phyloP scores from a whole-genome alignment of 2,797 vertebrate genomes.

The Lates japonicus region DNA sequence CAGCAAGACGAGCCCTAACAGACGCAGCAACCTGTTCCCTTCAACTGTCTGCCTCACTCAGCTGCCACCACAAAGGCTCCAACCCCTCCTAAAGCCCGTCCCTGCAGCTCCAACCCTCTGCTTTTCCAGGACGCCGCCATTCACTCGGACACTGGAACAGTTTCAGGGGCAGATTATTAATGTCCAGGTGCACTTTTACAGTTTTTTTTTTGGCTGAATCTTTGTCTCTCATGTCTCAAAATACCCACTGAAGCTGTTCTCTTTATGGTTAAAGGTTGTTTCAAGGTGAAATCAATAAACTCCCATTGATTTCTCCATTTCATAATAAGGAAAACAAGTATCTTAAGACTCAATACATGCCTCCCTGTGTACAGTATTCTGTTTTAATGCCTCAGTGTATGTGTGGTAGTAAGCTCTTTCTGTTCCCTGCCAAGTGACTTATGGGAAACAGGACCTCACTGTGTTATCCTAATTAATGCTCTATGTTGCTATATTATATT shows the following conservation, averaged over 20 bases:
- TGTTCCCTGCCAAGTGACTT: slow-evolving; percentile 36
- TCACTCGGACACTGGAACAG: background rate
- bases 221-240: too few relatives aligned
- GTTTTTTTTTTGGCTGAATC: background rate
- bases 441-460: slow-evolving; percentile 46
- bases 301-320: background rate
- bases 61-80: slow-evolving; percentile 67
- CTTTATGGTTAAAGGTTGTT: background rate
- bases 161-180: slow-evolving; percentile 3
- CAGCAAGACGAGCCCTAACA: slow-evolving; percentile 78
- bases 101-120: too few relatives aligned
- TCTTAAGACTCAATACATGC: too few relatives aligned
- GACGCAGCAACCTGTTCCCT: slow-evolving; percentile 78
- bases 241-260: background rate
- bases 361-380: slow-evolving; percentile 2
- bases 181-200: too few relatives aligned
- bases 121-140: too few relatives aligned
- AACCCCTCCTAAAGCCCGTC: too few relatives aligned
- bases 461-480: slow-evolving; percentile 65
- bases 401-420: slow-evolving; percentile 50
- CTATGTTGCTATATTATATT: slow-evolving; percentile 59
- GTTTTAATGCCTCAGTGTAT: slow-evolving; percentile 8
- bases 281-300: too few relatives aligned
- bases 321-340: background rate
- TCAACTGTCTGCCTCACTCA: slow-evolving; percentile 71